Evolutionary conservation across 2,888 invertebrate species (phyloP), one percentile per base, ranked within the genome.

Genomic region (Slavum lentiscoides): DNA sequence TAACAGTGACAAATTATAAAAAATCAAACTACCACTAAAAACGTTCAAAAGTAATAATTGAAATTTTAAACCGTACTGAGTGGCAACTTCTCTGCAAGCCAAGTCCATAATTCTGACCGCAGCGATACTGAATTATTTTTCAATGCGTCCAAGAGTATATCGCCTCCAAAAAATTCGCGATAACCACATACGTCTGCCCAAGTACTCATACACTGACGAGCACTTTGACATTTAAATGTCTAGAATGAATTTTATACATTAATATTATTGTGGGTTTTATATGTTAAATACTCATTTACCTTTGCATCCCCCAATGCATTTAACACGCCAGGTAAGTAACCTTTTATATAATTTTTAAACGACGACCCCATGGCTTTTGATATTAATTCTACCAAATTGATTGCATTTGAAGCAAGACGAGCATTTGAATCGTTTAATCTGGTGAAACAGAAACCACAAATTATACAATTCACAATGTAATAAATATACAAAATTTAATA

Each of bases 401-500:
- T 87, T 0, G 97, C 91, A 21, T 92, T 91, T 85, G 94, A 93
- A 0, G 95, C 95, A 83, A 98, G 90, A 87, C 95, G 96, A 39
- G 94, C 95, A 88, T 98, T 98, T 69, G 96, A 95, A 86, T 98
- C 98, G 0, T 92, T 88, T 21, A 97, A 88, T 1, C 97, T 89
- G 0, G 91, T 90, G 0, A 91, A 19, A 43, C 49, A 80, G 91
- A 7, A 64, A 17, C 30, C 58, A 74, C 6, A 23, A 30, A 53
- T 49, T 70, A 70, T 1, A 49, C 11, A 74, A 59, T 37, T 1
- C 21, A 59, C n/a, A 7, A 43, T 43, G 4, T 30, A 53, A 11
- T 66, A 39, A 23, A 39, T 17, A 74, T 70, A 37, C 9, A 49
- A 49, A 49, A 49, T 49, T 1, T 11, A 39, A 49, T 49, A 49